phyloP scores from a whole-genome alignment of 1,140 invertebrate species.

The Saccostrea cuccullata region DNA sequence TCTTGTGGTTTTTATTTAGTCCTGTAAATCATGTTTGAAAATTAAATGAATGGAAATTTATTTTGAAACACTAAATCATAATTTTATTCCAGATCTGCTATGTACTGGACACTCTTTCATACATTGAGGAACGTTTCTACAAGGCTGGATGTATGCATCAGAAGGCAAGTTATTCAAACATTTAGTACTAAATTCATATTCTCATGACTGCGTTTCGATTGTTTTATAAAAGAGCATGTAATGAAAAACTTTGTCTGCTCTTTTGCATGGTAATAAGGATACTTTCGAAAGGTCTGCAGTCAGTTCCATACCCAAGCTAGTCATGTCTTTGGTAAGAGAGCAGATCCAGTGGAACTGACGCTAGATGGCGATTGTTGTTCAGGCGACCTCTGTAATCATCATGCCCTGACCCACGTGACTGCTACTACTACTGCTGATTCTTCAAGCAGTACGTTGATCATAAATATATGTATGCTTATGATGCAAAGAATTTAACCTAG shows the following conservation, averaged over 20 bases:
- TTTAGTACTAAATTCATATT: too few relatives aligned
- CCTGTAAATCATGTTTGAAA: too few relatives aligned
- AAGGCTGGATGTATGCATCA: slow-evolving; percentile 20
- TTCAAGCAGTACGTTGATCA: not conserved
- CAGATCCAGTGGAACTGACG: not conserved
- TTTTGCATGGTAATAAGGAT: too few relatives aligned
- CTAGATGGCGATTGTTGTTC: slow-evolving; percentile 32
- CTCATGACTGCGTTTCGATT: too few relatives aligned
- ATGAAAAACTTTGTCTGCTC: too few relatives aligned
- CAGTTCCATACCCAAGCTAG: slow-evolving; percentile 18
- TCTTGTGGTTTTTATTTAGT: too few relatives aligned
- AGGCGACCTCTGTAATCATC: slow-evolving; percentile 31
- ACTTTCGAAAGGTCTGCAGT: not conserved
- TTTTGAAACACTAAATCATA: too few relatives aligned
- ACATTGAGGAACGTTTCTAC: not conserved
- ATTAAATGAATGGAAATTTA: not conserved
- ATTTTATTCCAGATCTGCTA: slow-evolving; percentile 22
- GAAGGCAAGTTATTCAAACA: not conserved
- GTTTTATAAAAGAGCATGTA: too few relatives aligned
- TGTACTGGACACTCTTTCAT: slow-evolving; percentile 1
- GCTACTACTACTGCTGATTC: not conserved
- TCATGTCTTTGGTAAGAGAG: slow-evolving; percentile 39
- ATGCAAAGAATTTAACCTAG: too few relatives aligned
- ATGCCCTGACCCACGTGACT: not conserved
- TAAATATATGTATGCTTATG: not conserved